phyloP scores from a whole-genome alignment of 2,888 invertebrate genomes.

The Ctena decussata region DNA sequence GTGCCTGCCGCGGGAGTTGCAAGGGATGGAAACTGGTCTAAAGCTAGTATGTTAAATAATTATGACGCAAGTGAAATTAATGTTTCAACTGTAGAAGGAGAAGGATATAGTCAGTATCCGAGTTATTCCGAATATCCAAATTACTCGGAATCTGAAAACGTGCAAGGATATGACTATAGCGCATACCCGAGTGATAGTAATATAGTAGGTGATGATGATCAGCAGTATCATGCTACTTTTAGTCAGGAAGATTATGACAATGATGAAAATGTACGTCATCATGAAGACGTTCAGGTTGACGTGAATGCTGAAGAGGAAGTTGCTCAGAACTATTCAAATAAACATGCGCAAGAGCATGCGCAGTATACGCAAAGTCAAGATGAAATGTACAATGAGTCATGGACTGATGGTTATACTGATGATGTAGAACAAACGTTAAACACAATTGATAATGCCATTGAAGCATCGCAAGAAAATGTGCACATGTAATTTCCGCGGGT shows the following conservation, averaged over 20 bases:
- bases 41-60: constrained; percentile 3
- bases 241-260: neutral
- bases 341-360: neutral
- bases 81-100: constrained; percentile 27
- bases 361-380: constrained; percentile 2
- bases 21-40: neutral
- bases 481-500: too few relatives aligned
- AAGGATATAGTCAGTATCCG: constrained; percentile 31
- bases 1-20: neutral
- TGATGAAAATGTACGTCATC: neutral
- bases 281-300: neutral
- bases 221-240: neutral
- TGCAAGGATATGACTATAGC: constrained; percentile 42
- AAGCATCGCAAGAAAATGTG: neutral
- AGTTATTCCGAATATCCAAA: neutral
- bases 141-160: neutral
- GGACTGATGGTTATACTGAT: neutral
- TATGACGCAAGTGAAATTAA: constrained; percentile 8
- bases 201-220: neutral
- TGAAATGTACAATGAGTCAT: neutral
- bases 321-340: neutral
- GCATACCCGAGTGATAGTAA: constrained; percentile 38
- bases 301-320: neutral
- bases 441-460: neutral
- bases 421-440: neutral